phyloP scores from a whole-genome alignment of 2,888 invertebrate genomes.

The Nineta flava region DNA sequence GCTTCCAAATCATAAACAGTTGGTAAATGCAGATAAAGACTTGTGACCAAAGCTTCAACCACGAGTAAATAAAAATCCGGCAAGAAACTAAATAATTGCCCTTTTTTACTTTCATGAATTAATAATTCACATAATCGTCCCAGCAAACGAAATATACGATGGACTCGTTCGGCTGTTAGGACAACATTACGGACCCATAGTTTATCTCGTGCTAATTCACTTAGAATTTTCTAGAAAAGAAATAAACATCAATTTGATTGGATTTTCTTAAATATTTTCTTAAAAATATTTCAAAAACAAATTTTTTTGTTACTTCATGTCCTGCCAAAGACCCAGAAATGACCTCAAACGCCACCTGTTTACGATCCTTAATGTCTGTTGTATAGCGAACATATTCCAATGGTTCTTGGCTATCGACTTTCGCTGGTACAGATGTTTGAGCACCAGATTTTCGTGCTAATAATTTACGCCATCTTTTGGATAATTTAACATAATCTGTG shows the following conservation, averaged over 20 bases:
- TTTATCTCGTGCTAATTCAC: constrained; percentile 3
- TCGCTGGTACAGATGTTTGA: too few relatives aligned
- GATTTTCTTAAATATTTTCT: background rate
- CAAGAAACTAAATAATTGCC: constrained; percentile 5
- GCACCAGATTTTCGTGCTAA: too few relatives aligned
- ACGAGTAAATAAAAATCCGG: constrained; percentile 5
- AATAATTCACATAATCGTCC: background rate
- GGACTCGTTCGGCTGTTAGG: background rate
- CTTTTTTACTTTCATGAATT: constrained; percentile 1
- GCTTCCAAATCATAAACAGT: constrained; percentile 1
- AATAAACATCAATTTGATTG: background rate
- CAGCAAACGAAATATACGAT: background rate
- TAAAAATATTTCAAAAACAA: background rate
- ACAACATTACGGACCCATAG: constrained; percentile 3
- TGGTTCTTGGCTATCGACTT: too few relatives aligned
- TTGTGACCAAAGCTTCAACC: background rate
- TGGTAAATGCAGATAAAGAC: background rate
- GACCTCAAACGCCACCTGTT: background rate
- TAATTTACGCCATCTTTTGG: too few relatives aligned
- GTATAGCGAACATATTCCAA: background rate
- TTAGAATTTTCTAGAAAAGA: constrained; percentile 2
- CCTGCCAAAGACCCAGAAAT: background rate
- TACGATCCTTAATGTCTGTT: background rate
- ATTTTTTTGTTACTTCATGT: background rate
- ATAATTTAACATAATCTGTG: too few relatives aligned